Base-by-base conservation (phyloP, 1,140 invertebrate species). In the Lepidurus couesii region DNA sequence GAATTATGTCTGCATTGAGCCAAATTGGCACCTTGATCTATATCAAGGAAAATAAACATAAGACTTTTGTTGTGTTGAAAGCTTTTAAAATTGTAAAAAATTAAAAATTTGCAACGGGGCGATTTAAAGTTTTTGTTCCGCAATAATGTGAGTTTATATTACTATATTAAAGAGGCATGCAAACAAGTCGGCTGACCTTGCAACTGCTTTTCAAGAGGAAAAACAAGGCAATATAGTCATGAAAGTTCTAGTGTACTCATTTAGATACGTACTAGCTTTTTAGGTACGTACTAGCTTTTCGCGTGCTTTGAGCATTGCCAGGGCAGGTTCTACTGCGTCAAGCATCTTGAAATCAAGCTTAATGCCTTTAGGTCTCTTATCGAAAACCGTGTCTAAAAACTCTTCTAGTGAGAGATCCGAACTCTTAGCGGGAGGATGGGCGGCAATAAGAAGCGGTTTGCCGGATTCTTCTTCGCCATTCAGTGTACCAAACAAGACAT, bases 331-430 rank as follows among this genome's bases (percentile, higher is more conserved):
- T 80, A 95, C 92, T 10, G 91, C 92, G 77, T 93, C 91, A 34
- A 91, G 91, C 0, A 88, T 89, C 84, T 96, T 96, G 82, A 98
- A 96, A 83, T 97, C 93, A 1, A 97, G 86, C 84, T 97, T 97
- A 2, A 96, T 89, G 1, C 94, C 95, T 82, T 91, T 92, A 76
- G 81, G 85, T 84, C 83, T 81, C 82, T 83, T 79, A 79, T 80
- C 84, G 2, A 87, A 83, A 8, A 92, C 89, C 21, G 85, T 84
- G 9, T 85, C 80, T 1, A 97, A 82, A 85, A 95, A 97, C 6
- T 90, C 87, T 8, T 90, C 86, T 1, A 97, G 86, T 7, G 90
- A 89, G 4, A 97, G 85, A 84, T 97, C 93, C 4, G 93, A 94
- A 7, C 85, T 86, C 1, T 83, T 89, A 0, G 85, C 85, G 2